Evolutionary conservation across 2,113 vertebrate species (phyloP), one percentile per base, ranked within the genome.

Genomic region (Mormyrus lacerda): DNA sequence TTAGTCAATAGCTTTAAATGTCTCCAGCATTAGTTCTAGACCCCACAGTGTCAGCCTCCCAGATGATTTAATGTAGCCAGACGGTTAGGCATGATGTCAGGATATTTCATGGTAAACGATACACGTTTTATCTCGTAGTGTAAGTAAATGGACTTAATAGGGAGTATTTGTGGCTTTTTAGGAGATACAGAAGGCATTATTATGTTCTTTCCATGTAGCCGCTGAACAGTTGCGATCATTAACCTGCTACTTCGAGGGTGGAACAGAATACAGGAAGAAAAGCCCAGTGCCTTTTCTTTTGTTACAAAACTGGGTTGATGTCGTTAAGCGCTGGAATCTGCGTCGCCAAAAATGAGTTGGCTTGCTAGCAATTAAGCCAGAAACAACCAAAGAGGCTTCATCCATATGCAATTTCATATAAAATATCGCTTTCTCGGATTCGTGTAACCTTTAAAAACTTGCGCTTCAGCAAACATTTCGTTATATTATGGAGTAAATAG

Each of bases 391-490:
- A 87, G 87, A 65, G 19, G 55, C 53, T 61, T 44, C 47, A 42
- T 89, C 55, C 53, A 85, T 89, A 85, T 83, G 51, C 88, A 85
- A 15, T 89, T 61, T 89, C n/a, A 19, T 55, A 84, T 85, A 47
- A 85, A 47, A 79, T 27, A 82, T 58, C 15, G 39, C 10, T 58
- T 19, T 61, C 39, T 47, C 4, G 15, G 35, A 58, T 42, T 58
- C 24, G 8, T 45, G 3, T 58, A 24, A 13, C 13, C 31, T 84
- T 84, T n/a, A 45, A n/a, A 89, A n/a, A 44, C 35, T 31, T 89
- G 35, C 15, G 50, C 39, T n/a, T 21, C 39, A 11, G 61, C 24
- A 84, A 45, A 61, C 13, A 24, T 61, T 87, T 21, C 24, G 2
- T n/a, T 58, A 51, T 89, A 45, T 19, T n/a, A 31, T 31, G 35